Evolutionary conservation across 2,888 invertebrate species (phyloP), one percentile per base, ranked within the genome.

Genomic region (Cosmorhoe ocellata): DNA sequence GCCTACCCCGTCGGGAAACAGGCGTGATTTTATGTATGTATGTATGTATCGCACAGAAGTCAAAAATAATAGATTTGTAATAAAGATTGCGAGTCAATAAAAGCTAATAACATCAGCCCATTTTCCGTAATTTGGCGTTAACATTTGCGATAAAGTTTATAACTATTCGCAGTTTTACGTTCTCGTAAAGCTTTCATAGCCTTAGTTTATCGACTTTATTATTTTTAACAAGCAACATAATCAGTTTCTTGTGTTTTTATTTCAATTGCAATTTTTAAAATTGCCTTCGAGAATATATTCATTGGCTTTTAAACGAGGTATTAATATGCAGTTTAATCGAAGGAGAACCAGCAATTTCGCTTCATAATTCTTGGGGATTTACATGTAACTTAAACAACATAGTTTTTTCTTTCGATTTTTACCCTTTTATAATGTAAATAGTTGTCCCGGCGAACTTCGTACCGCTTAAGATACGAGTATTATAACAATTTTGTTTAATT

Each of bases 321-420:
- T 53, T 38, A 42, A 39, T 36, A 44, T 28, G 44, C 43, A 48
- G 37, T 48, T 43, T 39, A 34, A 49, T 40, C 41, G 28, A 32
- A 41, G 36, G 36, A 9, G 13, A 24, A 31, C 37, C 41, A 33
- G 1, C 38, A 26, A 30, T 38, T 30, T 10, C 13, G 43, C 40
- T 37, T 37, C 8, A 43, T 38, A 49, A 28, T 38, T 43, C 28
- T 9, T 13, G 43, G 38, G 39, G 34, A 38, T 40, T 28, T 47
- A 28, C 10, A 11, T 26, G 31, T 26, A 30, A 39, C n/a, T n/a
- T 18, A 10, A 2, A 12, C 14, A 4, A 31, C 30, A 5, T 31
- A 1, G 2, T 18, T 3, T 18, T 18, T 18, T 18, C 2, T 3
- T 5, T 5, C 5, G 2, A 18, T 18, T 18, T 18, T 18, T 18